These are phyloP conservation scores for Acestrorhynchus altus DNA, from an alignment of 2,797 vertebrate species.

Conservation along the genomic window DNA sequence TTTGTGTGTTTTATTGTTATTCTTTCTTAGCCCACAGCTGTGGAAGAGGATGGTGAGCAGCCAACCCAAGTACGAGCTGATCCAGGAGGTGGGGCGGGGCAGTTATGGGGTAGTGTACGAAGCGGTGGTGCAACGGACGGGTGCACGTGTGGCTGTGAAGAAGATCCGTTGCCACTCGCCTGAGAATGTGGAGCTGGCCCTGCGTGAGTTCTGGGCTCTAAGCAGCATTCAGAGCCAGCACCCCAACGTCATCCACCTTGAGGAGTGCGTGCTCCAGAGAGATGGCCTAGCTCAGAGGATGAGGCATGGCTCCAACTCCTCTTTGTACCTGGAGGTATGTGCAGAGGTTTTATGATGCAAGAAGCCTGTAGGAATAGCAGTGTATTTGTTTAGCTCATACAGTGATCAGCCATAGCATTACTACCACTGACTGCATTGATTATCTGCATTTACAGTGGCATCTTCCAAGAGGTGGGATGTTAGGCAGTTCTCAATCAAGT, in stretches of 20 bases:
- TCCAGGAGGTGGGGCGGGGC: constrained; percentile 98
- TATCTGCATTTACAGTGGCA: too few relatives aligned
- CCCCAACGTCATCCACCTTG: constrained; percentile 96
- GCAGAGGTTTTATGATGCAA: background rate
- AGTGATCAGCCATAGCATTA: too few relatives aligned
- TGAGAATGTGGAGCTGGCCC: constrained; percentile 95
- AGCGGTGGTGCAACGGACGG: constrained; percentile 88
- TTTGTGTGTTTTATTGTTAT: background rate
- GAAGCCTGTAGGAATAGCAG: background rate
- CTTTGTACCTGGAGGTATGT: constrained; percentile 92
- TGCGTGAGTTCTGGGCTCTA: constrained; percentile 97
- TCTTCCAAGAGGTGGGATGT: too few relatives aligned
- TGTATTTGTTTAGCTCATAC: too few relatives aligned
- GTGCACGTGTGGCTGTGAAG: constrained; percentile 92
- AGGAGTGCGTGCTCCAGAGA: constrained; percentile 96
- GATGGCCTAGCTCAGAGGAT: constrained; percentile 95
- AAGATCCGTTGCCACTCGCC: constrained; percentile 98
- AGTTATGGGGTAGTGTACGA: constrained; percentile 99
- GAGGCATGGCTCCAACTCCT: constrained; percentile 92
- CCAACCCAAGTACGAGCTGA: constrained; percentile 98
- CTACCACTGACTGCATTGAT: too few relatives aligned
- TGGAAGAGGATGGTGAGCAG: constrained; percentile 98
- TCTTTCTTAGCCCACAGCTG: constrained; percentile 49
- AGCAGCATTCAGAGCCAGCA: constrained; percentile 99
- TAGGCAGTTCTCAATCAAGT: too few relatives aligned